Conservation (phyloP, 2,113 vertebrate genomes). For the Formicarius rufipectus region DNA sequence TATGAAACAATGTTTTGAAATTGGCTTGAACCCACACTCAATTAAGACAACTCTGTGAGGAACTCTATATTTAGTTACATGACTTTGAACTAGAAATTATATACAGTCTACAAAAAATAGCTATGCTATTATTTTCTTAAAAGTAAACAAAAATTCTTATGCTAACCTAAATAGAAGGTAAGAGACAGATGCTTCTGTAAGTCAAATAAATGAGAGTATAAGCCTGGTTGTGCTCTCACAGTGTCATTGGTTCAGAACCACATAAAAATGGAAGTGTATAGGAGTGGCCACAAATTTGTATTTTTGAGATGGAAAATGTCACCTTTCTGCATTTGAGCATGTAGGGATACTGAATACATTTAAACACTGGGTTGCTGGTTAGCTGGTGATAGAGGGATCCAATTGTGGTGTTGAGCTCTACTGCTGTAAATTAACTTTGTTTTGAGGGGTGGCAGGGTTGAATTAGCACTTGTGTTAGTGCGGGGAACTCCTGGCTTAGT, state of each 20-base stretch:
- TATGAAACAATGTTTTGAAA: conserved; percentile 44
- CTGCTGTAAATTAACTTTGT: not conserved
- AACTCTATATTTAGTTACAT: not conserved
- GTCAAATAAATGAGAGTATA: not conserved
- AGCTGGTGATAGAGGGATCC: not conserved
- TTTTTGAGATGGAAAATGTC: not conserved
- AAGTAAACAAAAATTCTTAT: conserved; percentile 4
- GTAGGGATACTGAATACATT: not conserved
- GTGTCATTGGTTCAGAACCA: not conserved
- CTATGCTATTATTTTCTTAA: conserved; percentile 44
- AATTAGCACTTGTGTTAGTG: not conserved
- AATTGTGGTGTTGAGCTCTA: not conserved
- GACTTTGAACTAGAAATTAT: conserved; percentile 25
- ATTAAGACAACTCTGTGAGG: not conserved
- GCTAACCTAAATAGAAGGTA: not conserved
- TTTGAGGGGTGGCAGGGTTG: not conserved
- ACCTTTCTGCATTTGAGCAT: not conserved
- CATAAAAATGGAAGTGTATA: not conserved
- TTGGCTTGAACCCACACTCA: conserved; percentile 13
- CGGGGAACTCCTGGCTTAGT: not conserved
- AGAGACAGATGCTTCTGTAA: not conserved
- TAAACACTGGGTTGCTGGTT: not conserved
- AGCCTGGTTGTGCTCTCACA: not conserved
- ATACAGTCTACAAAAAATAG: conserved; percentile 35
- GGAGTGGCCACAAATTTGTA: not conserved